Evolutionary conservation across 2,113 vertebrate genomes (phyloP).

Genomic region (Macrotus californicus): DNA sequence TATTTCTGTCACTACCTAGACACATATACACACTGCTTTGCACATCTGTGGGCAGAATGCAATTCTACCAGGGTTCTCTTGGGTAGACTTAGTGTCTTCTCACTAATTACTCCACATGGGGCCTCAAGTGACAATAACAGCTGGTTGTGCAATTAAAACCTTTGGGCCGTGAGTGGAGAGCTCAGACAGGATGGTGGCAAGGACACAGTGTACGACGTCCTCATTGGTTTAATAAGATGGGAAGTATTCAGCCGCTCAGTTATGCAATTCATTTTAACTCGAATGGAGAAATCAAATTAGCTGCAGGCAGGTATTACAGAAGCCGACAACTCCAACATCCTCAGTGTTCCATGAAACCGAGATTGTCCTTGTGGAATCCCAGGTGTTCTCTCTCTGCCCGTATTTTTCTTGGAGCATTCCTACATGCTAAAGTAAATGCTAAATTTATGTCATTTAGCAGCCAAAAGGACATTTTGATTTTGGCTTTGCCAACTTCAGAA

Average conservation of each 20-base stretch:
- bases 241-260: conserved; percentile 59
- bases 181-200: conserved; percentile 46
- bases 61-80: conserved; percentile 34
- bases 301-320: conserved; percentile 52
- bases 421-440: conserved; percentile 63
- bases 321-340: conserved; percentile 38
- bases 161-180: conserved; percentile 45
- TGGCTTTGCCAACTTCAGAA: conserved; percentile 55
- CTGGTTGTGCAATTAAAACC: conserved; percentile 61
- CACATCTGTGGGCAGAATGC: conserved; percentile 23
- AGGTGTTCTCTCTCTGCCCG: background rate
- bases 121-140: conserved; percentile 50
- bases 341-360: conserved; percentile 57
- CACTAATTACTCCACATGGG: conserved; percentile 44
- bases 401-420: conserved; percentile 30
- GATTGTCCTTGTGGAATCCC: conserved; percentile 64
- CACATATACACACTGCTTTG: background rate
- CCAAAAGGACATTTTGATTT: conserved; percentile 56
- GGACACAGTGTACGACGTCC: conserved; percentile 8
- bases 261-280: conserved; percentile 72
- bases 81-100: conserved; percentile 40
- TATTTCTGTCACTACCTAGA: background rate
- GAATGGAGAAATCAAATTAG: conserved; percentile 71
- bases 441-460: conserved; percentile 16
- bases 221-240: conserved; percentile 74